Evolutionary conservation across 2,888 invertebrate genomes (phyloP).

Genomic region (Taenaris catops): DNA sequence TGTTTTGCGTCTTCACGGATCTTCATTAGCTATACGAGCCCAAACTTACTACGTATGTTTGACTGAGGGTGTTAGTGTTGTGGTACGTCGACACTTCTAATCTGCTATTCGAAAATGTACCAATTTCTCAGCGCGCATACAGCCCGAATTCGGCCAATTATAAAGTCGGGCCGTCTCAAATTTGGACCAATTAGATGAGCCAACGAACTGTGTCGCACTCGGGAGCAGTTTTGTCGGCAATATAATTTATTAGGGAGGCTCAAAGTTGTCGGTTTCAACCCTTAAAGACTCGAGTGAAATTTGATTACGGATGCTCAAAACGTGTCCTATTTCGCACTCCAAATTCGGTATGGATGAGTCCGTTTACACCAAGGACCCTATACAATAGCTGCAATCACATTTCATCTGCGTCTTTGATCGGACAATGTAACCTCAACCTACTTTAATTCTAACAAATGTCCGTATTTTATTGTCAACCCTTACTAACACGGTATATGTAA

Average conservation of each 20-base stretch:
- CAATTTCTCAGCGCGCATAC: conserved; percentile 66
- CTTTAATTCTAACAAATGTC: no score
- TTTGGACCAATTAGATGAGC: conserved; percentile 78
- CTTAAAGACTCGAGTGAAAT: conserved; percentile 77
- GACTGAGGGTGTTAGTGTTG: conserved; percentile 59
- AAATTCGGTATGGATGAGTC: conserved; percentile 67
- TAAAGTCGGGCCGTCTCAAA: conserved; percentile 67
- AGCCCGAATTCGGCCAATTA: conserved; percentile 66
- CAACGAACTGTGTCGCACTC: conserved; percentile 78
- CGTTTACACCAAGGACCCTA: conserved; percentile 32
- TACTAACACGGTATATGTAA: no score
- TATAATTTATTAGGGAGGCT: conserved; percentile 77
- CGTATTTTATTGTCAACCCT: no score
- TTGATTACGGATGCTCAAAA: conserved; percentile 73
- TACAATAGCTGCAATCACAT: neutral
- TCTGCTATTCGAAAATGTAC: conserved; percentile 63
- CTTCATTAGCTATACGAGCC: conserved; percentile 62
- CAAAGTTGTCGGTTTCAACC: conserved; percentile 74
- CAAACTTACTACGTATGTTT: conserved; percentile 66
- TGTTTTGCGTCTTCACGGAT: conserved; percentile 59
- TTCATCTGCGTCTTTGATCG: conserved; percentile 1
- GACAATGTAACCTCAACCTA: no score
- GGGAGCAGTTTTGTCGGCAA: conserved; percentile 77
- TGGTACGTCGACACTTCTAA: conserved; percentile 50
- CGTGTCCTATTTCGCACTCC: conserved; percentile 57